Conservation (phyloP, 2,888 invertebrate genomes). For the Epistrophella euchroma region DNA sequence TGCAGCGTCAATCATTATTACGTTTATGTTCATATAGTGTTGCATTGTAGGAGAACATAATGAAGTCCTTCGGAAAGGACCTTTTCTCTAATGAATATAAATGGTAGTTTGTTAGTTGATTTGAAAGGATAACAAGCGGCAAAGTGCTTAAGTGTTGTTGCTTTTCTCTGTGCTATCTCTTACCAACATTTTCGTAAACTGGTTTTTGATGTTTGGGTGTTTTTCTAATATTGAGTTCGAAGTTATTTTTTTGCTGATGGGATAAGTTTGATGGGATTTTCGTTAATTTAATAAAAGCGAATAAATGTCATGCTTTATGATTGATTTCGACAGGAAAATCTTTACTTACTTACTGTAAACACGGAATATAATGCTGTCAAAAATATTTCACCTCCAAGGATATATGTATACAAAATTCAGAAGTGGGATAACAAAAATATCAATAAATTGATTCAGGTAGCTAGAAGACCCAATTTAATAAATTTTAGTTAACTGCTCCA, state of each 20-base stretch:
- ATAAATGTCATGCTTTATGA: slow-evolving; percentile 67
- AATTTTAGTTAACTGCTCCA: background rate
- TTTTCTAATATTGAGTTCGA: background rate
- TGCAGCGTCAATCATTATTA: slow-evolving; percentile 71
- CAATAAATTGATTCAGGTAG: background rate
- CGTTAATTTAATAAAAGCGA: slow-evolving; percentile 60
- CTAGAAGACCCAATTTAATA: background rate
- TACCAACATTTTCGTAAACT: background rate
- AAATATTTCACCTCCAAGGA: background rate
- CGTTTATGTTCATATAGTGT: slow-evolving; percentile 40
- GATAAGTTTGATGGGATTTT: slow-evolving; percentile 33
- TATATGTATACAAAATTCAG: slow-evolving; percentile 18
- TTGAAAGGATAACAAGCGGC: slow-evolving; percentile 74
- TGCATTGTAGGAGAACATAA: slow-evolving; percentile 38
- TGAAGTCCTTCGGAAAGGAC: slow-evolving; percentile 47
- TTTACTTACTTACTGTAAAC: background rate
- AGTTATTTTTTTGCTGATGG: background rate
- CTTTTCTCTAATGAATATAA: slow-evolving; percentile 72
- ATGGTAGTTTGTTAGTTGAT: slow-evolving; percentile 76
- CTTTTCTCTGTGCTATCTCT: background rate
- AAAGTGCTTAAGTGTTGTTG: slow-evolving; percentile 70
- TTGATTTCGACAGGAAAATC: slow-evolving; percentile 51
- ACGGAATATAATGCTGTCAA: background rate
- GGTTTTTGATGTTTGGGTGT: slow-evolving; percentile 1
- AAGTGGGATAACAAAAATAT: background rate